Conservation (phyloP, 2,797 vertebrate species). For the Pantherophis alleghaniensis region DNA sequence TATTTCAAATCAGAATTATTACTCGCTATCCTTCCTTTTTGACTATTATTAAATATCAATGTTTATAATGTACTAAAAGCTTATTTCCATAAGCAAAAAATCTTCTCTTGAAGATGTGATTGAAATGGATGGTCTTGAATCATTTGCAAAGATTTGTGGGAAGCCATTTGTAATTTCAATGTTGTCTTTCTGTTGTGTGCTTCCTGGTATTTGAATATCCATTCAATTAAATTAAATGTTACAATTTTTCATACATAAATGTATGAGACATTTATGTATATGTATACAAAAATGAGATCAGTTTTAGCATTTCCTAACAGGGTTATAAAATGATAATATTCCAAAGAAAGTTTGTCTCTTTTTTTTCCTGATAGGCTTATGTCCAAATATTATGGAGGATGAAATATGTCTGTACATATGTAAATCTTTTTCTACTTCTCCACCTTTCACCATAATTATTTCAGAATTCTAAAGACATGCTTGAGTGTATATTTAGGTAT, state of each 20-base stretch:
- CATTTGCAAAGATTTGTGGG: neutral
- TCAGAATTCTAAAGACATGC: neutral
- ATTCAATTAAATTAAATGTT: neutral
- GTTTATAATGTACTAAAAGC: neutral
- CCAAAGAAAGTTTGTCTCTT: neutral
- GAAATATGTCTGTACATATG: neutral
- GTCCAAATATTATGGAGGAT: neutral
- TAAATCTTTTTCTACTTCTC: neutral
- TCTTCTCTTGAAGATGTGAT: neutral
- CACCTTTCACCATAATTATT: neutral
- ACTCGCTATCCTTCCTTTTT: neutral
- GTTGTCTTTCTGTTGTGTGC: neutral
- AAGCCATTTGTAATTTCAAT: neutral
- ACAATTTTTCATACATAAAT: neutral
- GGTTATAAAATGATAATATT: neutral
- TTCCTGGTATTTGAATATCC: neutral
- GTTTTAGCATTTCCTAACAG: neutral
- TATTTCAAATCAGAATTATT: neutral
- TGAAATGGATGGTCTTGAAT: neutral
- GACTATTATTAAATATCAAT: neutral
- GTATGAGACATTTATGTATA: neutral
- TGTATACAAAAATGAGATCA: neutral
- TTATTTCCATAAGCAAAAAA: neutral
- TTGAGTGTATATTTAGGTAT: neutral
- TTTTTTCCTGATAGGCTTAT: neutral